Evolutionary conservation across 1,140 invertebrate genomes (phyloP).

Genomic region (Euglossa dilemma): DNA sequence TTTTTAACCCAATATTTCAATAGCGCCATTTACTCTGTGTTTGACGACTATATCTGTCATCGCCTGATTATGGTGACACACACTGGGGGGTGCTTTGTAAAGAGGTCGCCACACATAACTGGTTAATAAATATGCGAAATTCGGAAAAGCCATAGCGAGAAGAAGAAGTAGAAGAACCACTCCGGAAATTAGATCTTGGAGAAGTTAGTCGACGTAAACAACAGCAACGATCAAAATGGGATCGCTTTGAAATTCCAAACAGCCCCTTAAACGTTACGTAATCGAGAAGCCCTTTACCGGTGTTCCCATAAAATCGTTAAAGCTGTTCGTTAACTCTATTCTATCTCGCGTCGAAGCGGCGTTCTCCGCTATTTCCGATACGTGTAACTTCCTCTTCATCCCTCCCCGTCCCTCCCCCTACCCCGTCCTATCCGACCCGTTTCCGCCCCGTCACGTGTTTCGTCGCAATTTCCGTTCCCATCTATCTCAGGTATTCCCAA

Average conservation of each 20-base stretch:
- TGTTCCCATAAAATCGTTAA: neutral
- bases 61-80: no score
- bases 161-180: no score
- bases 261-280: neutral
- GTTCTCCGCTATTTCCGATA: conserved; percentile 52
- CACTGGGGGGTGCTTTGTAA: no score
- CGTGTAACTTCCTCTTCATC: neutral
- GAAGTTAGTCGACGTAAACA: neutral
- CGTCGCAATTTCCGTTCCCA: conserved; percentile 64
- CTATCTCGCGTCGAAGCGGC: neutral
- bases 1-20: no score
- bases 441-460: conserved; percentile 51
- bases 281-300: neutral
- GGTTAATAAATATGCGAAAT: no score
- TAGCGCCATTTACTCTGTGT: no score
- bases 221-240: neutral
- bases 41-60: no score
- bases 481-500: conserved; percentile 53
- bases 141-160: no score
- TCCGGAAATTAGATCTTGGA: neutral
- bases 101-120: no score
- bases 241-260: neutral
- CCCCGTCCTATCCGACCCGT: neutral
- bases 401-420: no score
- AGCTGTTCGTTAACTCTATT: conserved; percentile 30